Evolutionary conservation across 2,888 invertebrate genomes (phyloP), one percentile per base, ranked within the genome.

Genomic region (Cynaeus angustus): DNA sequence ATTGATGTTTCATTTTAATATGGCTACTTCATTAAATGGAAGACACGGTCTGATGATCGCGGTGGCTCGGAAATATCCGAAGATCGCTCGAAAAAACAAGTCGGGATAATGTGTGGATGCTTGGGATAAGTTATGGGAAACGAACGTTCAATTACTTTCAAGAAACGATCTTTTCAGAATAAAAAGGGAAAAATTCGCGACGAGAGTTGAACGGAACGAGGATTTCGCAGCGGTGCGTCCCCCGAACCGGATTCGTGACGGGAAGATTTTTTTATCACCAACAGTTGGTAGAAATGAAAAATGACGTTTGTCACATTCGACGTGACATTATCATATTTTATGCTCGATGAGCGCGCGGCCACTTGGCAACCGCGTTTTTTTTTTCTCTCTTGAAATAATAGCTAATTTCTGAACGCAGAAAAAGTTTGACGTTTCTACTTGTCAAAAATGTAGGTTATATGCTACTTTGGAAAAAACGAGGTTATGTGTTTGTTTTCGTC

Each of bases 1-100:
- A 81, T 81, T 81, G 81, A 74, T 77, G 76, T 81, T 81, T 80
- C 77, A 81, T 82, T 81, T 80, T 81, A 80, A 79, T 79, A 68
- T 71, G 76, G 77, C 79, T 79, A 79, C 80, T 82, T 81, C 79
- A 79, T 82, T 81, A 81, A 81, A 79, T 79, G 76, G 71, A 59
- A 78, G 81, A 79, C 73, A 82, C 80, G 82, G 82, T 82, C 83
- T 83, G 80, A 61, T 82, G 80, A 70, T 52, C 52, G 33, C 38
- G 59, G 43, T 13, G 48, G 14, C 38, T 50, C 62, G 13, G 59
- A 48, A 38, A 61, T 14, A 61, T 61, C 46, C 50, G 50, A 61
- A 50, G 61, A 61, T 21, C 61, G 61, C 33, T 46, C 14, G 33
- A 61, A 61, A 61, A 61, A 61, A 61, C 48, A 48, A 61, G 50